Conservation (phyloP, 2,113 vertebrate species). For the Corythornis cristatus region DNA sequence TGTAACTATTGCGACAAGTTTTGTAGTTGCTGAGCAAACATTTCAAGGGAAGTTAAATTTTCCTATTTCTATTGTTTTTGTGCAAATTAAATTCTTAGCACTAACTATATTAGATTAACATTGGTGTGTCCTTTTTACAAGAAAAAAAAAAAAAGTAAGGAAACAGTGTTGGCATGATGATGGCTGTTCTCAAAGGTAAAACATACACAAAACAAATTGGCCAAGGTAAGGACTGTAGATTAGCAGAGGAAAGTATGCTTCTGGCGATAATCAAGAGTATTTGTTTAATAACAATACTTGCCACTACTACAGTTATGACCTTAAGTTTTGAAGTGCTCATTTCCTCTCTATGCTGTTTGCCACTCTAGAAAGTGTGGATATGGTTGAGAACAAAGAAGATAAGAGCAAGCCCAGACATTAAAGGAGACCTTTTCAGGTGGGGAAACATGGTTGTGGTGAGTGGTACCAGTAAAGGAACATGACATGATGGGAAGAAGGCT, state of each 20-base stretch:
- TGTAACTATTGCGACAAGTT: neutral
- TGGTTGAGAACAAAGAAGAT: neutral
- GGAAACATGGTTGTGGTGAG: fast-evolving
- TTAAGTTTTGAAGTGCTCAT: slow-evolving; percentile 27
- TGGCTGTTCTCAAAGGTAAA: neutral
- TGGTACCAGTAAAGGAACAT: too few relatives aligned
- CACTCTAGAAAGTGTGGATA: neutral
- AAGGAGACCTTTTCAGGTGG: neutral
- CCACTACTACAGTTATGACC: slow-evolving; percentile 15
- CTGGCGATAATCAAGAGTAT: slow-evolving; percentile 18
- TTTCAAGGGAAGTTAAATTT: neutral
- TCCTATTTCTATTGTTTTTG: neutral
- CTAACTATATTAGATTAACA: neutral
- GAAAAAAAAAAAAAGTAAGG: neutral
- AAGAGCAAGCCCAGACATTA: neutral
- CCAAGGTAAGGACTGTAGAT: neutral
- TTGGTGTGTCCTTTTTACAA: neutral
- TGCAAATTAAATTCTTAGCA: neutral
- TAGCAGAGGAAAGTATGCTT: slow-evolving; percentile 12
- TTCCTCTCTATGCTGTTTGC: slow-evolving; percentile 46
- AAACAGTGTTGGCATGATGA: neutral
- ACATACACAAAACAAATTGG: neutral
- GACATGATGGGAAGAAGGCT: fast-evolving
- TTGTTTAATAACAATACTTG: slow-evolving; percentile 39
- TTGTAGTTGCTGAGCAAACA: neutral